Conservation (phyloP, 37 sponge, comb jelly and placozoan species). For the Cladorhizidae sp. region DNA sequence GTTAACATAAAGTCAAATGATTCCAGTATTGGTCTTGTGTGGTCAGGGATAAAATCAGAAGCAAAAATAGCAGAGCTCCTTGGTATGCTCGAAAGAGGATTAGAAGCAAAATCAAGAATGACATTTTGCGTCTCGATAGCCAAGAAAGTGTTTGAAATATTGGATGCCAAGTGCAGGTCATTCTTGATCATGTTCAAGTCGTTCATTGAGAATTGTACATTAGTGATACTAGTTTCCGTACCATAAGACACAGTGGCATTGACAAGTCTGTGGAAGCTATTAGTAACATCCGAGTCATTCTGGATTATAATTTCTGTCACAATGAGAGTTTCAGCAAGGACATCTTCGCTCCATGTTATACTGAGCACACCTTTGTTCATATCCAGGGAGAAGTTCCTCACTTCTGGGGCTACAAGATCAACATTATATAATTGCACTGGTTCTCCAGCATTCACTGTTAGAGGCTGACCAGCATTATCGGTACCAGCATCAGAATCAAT, state of each 20-base stretch:
- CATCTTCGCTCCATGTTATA: slow-evolving; percentile 68
- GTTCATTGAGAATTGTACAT: slow-evolving; percentile 29
- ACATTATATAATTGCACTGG: slow-evolving; percentile 59
- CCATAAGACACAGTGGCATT: slow-evolving; percentile 63
- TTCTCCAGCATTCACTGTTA: slow-evolving; percentile 23
- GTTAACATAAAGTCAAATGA: slow-evolving; percentile 73
- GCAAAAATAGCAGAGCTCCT: slow-evolving; percentile 19
- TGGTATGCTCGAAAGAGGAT: slow-evolving; percentile 64
- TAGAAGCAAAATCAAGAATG: slow-evolving; percentile 76
- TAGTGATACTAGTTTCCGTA: slow-evolving; percentile 17
- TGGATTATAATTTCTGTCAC: slow-evolving; percentile 55
- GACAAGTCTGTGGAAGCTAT: slow-evolving; percentile 29
- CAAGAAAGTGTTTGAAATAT: slow-evolving; percentile 67
- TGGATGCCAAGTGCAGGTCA: slow-evolving; percentile 53
- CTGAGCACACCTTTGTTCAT: slow-evolving; percentile 65
- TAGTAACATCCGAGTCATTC: slow-evolving; percentile 9
- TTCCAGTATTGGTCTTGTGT: slow-evolving; percentile 61
- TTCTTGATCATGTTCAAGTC: slow-evolving; percentile 76
- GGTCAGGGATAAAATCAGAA: slow-evolving; percentile 41
- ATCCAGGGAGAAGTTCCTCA: slow-evolving; percentile 57
- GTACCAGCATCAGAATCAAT: slow-evolving; percentile 42
- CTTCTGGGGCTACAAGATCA: slow-evolving; percentile 60
- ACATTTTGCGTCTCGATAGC: slow-evolving; percentile 18
- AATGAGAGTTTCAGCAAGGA: slow-evolving; percentile 56
- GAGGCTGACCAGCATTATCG: slow-evolving; percentile 37